Evolutionary conservation across 2,888 invertebrate genomes (phyloP).

Genomic region (Metacarcinus magister): DNA sequence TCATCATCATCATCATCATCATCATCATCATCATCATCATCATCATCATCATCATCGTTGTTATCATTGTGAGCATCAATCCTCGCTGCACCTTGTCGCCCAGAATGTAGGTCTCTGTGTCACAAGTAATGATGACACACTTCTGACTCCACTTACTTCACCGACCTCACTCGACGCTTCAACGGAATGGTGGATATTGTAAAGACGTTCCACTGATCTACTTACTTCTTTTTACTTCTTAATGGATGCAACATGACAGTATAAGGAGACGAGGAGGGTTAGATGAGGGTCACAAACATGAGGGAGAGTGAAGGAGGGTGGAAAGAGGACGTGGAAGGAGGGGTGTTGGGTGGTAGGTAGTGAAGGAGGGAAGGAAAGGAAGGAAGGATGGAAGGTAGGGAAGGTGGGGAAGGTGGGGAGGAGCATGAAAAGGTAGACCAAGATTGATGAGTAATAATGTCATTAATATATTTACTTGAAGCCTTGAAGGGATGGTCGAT

Average conservation of each 20-base stretch:
- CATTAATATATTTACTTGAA: background rate
- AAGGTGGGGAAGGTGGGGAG: background rate
- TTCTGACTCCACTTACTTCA: background rate
- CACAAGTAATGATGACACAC: background rate
- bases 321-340: background rate
- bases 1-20: too few relatives aligned
- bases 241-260: background rate
- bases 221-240: conserved; percentile 8
- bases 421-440: background rate
- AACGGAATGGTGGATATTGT: background rate
- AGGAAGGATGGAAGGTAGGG: background rate
- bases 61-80: too few relatives aligned
- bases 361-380: background rate
- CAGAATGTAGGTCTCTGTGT: background rate
- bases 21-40: too few relatives aligned
- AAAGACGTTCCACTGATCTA: background rate
- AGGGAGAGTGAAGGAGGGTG: background rate
- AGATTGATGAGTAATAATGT: conserved; percentile 6
- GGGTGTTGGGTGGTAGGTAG: background rate
- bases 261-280: background rate
- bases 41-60: too few relatives aligned
- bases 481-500: background rate
- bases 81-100: background rate
- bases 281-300: background rate
- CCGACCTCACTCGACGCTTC: conserved; percentile 10